These are phyloP conservation scores for Callorhinus ursinus DNA, from an alignment of 2,113 vertebrate genomes.

Conservation along the genomic window DNA sequence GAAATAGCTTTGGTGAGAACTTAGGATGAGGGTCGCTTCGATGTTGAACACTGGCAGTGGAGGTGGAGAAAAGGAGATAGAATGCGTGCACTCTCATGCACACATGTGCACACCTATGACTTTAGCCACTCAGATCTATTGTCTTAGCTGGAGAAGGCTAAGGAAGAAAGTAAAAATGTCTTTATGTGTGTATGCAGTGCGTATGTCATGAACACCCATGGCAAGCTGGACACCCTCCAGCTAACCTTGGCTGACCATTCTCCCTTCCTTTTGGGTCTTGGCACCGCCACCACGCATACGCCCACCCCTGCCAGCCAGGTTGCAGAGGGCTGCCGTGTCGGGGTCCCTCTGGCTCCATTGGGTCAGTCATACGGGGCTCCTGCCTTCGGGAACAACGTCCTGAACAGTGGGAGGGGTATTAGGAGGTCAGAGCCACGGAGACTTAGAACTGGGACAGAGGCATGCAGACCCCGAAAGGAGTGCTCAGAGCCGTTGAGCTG, in stretches of 20 bases:
- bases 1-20: neutral
- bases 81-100: neutral
- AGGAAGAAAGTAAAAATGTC: neutral
- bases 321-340: neutral
- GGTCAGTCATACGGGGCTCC: neutral
- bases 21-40: neutral
- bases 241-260: neutral
- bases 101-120: neutral
- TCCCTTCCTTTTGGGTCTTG: conserved; percentile 11
- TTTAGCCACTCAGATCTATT: neutral
- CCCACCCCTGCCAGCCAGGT: neutral
- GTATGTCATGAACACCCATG: neutral
- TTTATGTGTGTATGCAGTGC: neutral
- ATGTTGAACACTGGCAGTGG: neutral
- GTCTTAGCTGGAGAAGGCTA: neutral
- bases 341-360: neutral
- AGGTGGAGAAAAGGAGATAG: neutral
- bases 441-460: neutral
- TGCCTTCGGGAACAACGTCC: neutral
- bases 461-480: neutral
- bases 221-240: neutral
- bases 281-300: neutral
- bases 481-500: neutral
- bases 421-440: neutral
- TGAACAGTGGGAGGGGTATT: neutral